A percentile compares a stretch with the other conserved stretches of the same genome.
Conservation (phyloP, 2,113 vertebrate species). For the Lates calcarifer region DNA sequence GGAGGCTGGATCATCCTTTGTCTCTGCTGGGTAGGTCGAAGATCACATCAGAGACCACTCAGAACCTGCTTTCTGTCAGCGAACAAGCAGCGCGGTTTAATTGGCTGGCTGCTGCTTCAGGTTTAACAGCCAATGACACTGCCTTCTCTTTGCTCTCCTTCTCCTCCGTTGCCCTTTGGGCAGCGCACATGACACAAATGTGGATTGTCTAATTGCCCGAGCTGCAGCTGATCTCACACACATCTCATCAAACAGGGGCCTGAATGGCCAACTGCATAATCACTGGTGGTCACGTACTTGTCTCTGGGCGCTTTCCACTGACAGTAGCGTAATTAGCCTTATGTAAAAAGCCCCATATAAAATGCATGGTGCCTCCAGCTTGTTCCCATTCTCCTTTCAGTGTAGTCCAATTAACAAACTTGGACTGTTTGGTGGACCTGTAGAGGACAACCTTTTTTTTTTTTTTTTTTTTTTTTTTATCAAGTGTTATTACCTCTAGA, state of each 20-base stretch:
- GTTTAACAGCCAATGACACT: slow-evolving; percentile 47
- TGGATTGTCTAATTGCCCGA: slow-evolving; percentile 50
- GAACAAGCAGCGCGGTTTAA: slow-evolving; percentile 33
- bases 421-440: slow-evolving; percentile 4
- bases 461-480: too few species aligned
- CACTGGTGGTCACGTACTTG: slow-evolving; percentile 19
- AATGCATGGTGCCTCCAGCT: neutral
- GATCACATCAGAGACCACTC: slow-evolving; percentile 37
- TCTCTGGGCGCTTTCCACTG: slow-evolving; percentile 3
- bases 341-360: neutral
- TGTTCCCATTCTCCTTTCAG: neutral
- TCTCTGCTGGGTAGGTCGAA: slow-evolving; percentile 17
- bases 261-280: slow-evolving; percentile 18
- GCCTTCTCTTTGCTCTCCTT: slow-evolving; percentile 6
- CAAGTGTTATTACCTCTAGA: neutral
- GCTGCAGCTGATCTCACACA: slow-evolving; percentile 64
- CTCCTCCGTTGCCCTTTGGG: slow-evolving; percentile 27
- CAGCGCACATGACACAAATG: slow-evolving; percentile 33
- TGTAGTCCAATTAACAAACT: neutral
- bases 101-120: slow-evolving; percentile 35
- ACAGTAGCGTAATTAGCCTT: slow-evolving; percentile 25
- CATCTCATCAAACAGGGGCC: slow-evolving; percentile 42
- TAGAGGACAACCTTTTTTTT: neutral
- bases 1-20: slow-evolving; percentile 41
- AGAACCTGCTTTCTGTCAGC: slow-evolving; percentile 18